Evolutionary conservation across 2,113 vertebrate species (phyloP).

Genomic region (Erinaceus europaeus): DNA sequence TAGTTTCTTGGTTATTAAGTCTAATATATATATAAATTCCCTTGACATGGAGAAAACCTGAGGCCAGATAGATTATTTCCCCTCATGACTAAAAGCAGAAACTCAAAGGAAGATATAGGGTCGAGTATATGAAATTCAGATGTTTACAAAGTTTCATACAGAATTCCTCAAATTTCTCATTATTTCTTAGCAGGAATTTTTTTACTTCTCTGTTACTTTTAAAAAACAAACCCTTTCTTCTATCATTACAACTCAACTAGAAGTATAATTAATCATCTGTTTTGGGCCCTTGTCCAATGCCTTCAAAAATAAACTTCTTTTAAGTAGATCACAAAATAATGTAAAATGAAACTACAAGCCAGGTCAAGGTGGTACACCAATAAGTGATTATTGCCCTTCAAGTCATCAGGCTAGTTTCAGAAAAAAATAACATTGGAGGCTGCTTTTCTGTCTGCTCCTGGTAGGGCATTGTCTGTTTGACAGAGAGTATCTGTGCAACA

Average conservation of each 20-base stretch:
- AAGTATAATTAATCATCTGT: background rate
- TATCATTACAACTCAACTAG: background rate
- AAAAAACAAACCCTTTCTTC: background rate
- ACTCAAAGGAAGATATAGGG: background rate
- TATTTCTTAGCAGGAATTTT: background rate
- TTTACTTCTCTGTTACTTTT: constrained; percentile 2
- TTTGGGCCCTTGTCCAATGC: background rate
- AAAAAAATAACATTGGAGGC: background rate
- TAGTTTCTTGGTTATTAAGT: constrained; percentile 19
- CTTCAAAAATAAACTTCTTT: constrained; percentile 1
- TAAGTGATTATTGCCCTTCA: background rate
- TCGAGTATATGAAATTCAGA: background rate
- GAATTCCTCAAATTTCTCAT: background rate
- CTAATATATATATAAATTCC: background rate
- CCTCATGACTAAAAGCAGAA: background rate
- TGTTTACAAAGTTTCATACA: constrained; percentile 5
- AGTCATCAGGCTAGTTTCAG: background rate
- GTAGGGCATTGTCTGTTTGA: background rate
- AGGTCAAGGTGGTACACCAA: background rate
- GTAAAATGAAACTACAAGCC: constrained; percentile 6
- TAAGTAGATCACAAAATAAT: background rate
- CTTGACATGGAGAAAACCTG: background rate
- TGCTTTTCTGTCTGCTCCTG: constrained; percentile 7
- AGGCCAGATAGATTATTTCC: background rate
- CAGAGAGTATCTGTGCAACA: background rate